Evolutionary conservation across 2,888 invertebrate genomes (phyloP).

Genomic region (Pharmacophagus antenor): DNA sequence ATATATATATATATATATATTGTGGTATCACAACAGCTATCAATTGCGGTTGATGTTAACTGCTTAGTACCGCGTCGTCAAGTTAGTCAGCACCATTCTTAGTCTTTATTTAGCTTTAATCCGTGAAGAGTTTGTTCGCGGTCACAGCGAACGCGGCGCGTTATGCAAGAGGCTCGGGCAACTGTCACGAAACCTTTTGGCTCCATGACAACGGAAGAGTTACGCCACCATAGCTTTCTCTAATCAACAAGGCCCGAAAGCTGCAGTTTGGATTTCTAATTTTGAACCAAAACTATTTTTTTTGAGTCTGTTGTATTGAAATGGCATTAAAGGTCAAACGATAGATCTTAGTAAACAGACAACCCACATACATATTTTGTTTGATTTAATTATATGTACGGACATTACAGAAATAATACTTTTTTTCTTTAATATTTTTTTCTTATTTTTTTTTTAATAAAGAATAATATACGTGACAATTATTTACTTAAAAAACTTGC

Average conservation of each 20-base stretch:
- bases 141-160: conserved; percentile 46
- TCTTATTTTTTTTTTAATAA: too few relatives aligned
- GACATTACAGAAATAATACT: too few relatives aligned
- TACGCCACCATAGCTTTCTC: conserved; percentile 72
- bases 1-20: neutral
- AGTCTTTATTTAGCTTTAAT: conserved; percentile 44
- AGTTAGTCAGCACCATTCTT: neutral
- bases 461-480: neutral
- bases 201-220: conserved; percentile 50
- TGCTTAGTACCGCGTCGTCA: conserved; percentile 28
- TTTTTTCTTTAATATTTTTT: too few relatives aligned
- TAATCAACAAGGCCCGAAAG: conserved; percentile 47
- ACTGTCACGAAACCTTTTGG: conserved; percentile 70
- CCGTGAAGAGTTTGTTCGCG: conserved; percentile 42
- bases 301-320: neutral
- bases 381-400: too few relatives aligned
- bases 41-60: conserved; percentile 3
- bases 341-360: too few relatives aligned
- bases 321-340: too few relatives aligned
- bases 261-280: conserved; percentile 42
- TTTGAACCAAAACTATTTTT: conserved; percentile 17
- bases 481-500: too few relatives aligned
- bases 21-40: conserved; percentile 6
- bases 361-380: too few relatives aligned
- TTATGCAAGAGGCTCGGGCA: conserved; percentile 63